These are phyloP conservation scores for Dendrocincla fuliginosa DNA, from an alignment of 2,797 vertebrate species.

Conservation along the genomic window DNA sequence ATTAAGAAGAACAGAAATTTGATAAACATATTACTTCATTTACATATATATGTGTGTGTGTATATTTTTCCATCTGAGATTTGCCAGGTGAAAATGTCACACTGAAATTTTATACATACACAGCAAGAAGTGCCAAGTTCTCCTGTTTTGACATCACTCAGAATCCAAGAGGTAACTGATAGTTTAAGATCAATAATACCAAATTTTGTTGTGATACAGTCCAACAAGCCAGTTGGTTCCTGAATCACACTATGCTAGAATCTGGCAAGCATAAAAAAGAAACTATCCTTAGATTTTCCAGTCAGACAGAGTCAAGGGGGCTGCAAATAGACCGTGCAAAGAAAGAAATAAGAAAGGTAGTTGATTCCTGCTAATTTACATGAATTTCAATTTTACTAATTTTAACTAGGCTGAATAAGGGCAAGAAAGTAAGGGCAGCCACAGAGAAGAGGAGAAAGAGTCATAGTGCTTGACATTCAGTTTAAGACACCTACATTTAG, in stretches of 20 bases:
- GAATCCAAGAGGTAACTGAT: not conserved
- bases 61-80: not conserved
- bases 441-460: not conserved
- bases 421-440: not conserved
- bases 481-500: not conserved
- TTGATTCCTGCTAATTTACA: not conserved
- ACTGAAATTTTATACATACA: not conserved
- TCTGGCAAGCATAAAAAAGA: not conserved
- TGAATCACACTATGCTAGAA: not conserved
- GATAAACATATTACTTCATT: not conserved
- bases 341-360: not conserved
- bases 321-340: not conserved
- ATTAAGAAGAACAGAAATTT: not conserved
- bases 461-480: not conserved
- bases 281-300: not conserved
- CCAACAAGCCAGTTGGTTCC: not conserved
- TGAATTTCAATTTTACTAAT: not conserved
- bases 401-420: not conserved
- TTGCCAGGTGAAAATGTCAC: not conserved
- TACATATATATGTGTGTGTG: fast-evolving
- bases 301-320: not conserved
- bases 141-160: not conserved
- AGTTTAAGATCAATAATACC: not conserved
- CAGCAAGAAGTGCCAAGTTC: not conserved
- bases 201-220: not conserved